These are phyloP conservation scores for Allobates femoralis DNA, from an alignment of 2,797 vertebrate genomes.

Conservation along the genomic window DNA sequence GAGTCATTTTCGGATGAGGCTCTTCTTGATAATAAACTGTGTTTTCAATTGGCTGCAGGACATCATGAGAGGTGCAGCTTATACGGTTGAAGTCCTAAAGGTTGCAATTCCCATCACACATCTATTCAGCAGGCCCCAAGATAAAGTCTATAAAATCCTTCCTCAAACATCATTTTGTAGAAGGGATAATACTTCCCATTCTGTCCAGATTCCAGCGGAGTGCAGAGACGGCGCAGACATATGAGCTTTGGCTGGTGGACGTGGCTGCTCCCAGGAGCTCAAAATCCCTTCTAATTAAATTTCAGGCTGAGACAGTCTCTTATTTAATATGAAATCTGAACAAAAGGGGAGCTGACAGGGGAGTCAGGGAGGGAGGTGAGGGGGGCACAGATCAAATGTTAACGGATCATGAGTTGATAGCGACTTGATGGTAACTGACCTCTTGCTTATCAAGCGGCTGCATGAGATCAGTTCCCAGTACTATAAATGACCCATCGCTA, in stretches of 20 bases:
- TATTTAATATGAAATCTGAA: constrained; percentile 54
- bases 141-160: constrained; percentile 46
- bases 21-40: neutral
- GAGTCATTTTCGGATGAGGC: neutral
- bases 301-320: constrained; percentile 59
- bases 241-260: constrained; percentile 50
- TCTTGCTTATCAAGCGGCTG: constrained; percentile 39
- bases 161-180: constrained; percentile 52
- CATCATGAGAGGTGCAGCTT: neutral
- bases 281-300: constrained; percentile 62
- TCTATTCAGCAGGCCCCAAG: constrained; percentile 21
- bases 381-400: constrained; percentile 51
- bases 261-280: constrained; percentile 43
- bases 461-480: constrained; percentile 37
- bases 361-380: constrained; percentile 38
- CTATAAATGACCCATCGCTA: constrained; percentile 25
- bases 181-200: constrained; percentile 29
- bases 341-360: constrained; percentile 54
- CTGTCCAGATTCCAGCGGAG: constrained; percentile 29
- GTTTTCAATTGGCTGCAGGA: neutral
- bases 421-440: constrained; percentile 55
- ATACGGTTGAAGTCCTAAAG: constrained; percentile 7
- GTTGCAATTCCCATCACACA: constrained; percentile 6
- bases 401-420: constrained; percentile 45
- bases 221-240: constrained; percentile 44